Evolutionary conservation across 1,140 invertebrate species (phyloP), one percentile per base, ranked within the genome.

Genomic region (Tetranychus urticae): DNA sequence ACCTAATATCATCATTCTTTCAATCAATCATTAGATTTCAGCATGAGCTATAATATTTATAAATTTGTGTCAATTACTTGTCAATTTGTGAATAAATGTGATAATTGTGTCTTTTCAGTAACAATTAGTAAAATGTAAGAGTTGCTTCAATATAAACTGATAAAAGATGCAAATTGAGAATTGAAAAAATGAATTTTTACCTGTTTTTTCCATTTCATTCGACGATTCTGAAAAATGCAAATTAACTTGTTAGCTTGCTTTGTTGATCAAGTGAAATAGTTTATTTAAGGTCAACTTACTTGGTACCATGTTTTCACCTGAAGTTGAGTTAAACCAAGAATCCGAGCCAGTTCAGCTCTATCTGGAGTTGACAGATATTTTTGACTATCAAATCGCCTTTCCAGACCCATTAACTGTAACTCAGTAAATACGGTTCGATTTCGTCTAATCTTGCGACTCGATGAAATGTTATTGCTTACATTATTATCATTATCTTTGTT

Each of bases 311-410:
- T 77, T 65, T 76, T 78, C 4, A 82, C 81, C 75, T 99, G 94
- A 0, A 93, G 93, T 76, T 99, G 92, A 1, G 88, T 93, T 2
- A 99, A 77, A 67, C 87, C 88, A 13, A 99, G 75, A 0, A 84
- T 83, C 3, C 83, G 83, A 0, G 94, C 93, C 52, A 99, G 73
- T 69, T 97, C 91, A 7, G 97, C 86, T 56, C 94, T 74, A 70
- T 99, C 94, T 0, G 92, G 91, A 0, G 93, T 97, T 7, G 89
- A 94, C 13, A 98, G 77, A 74, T 99, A 98, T 60, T 92, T 81
- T 71, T 98, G 92, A 0, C 82, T 81, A 68, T 96, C 90, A 70
- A 98, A 98, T 39, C 90, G 78, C 68, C 93, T 89, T 71, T 97
- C 93, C 61, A 93, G 73, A 54, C 90, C 90, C 60, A 88, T 90